Evolutionary conservation across 2,888 invertebrate species (phyloP).

Genomic region (Nasonovia ribisnigri): DNA sequence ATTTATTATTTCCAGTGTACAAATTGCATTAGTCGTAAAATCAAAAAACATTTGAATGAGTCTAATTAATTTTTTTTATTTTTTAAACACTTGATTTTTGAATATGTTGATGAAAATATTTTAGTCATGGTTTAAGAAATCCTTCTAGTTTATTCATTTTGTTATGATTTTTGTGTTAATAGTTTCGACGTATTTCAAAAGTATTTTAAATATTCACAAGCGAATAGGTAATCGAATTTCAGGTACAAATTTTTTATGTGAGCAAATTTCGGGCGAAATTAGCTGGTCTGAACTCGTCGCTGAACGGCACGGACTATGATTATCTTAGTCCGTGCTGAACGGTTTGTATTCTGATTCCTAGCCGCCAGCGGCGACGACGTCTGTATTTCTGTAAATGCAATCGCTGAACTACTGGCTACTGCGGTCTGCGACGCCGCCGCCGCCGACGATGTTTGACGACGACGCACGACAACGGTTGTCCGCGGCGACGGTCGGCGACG

Average conservation of each 20-base stretch:
- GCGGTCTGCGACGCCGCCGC: no score
- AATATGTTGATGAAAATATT: background rate
- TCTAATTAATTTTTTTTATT: background rate
- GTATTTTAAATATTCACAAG: conserved; percentile 4
- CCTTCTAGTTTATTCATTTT: background rate
- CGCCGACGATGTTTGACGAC: background rate
- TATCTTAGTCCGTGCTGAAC: no score
- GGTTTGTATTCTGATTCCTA: background rate
- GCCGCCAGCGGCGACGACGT: background rate
- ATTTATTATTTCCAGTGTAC: conserved; percentile 5
- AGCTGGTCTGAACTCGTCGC: no score
- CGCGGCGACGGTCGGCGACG: no score
- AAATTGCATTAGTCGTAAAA: background rate
- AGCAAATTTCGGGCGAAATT: no score
- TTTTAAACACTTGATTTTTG: no score
- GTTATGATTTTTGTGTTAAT: background rate
- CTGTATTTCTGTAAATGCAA: background rate
- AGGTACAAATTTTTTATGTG: background rate
- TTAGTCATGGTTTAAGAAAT: background rate
- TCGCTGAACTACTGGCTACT: no score
- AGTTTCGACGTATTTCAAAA: background rate
- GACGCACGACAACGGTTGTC: background rate
- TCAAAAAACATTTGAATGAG: background rate
- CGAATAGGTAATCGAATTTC: background rate
- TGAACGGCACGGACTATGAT: no score